Evolutionary conservation across 2,797 vertebrate genomes (phyloP).

Genomic region (Carcharodon carcharias): DNA sequence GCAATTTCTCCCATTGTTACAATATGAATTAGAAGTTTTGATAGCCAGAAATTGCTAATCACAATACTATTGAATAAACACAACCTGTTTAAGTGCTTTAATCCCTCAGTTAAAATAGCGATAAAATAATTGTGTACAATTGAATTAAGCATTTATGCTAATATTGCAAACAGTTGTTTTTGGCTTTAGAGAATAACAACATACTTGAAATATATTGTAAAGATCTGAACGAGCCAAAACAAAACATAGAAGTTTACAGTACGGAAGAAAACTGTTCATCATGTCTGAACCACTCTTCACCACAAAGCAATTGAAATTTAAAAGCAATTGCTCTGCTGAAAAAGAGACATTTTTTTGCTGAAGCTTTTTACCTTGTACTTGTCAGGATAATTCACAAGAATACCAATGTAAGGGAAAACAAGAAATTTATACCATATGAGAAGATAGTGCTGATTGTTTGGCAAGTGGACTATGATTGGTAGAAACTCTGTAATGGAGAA

Average conservation of each 20-base stretch:
- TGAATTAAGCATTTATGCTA: neutral
- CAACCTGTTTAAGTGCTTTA: neutral
- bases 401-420: no score
- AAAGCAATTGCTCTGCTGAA: neutral
- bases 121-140: neutral
- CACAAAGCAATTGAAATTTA: neutral
- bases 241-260: neutral
- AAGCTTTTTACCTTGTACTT: no score
- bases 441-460: no score
- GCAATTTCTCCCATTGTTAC: neutral
- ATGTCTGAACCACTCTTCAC: neutral
- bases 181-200: neutral
- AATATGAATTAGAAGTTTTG: neutral
- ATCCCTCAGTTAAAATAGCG: neutral
- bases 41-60: neutral
- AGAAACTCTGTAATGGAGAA: no score
- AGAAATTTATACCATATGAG: no score
- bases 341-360: no score
- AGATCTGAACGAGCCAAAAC: neutral
- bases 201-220: neutral
- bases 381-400: no score
- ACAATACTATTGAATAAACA: neutral
- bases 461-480: no score
- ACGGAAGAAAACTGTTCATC: neutral
- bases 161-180: neutral